Base-by-base conservation (phyloP, 30 jellyfish, hydroid and myxozoan species). In the Turritopsis dohrnii region DNA sequence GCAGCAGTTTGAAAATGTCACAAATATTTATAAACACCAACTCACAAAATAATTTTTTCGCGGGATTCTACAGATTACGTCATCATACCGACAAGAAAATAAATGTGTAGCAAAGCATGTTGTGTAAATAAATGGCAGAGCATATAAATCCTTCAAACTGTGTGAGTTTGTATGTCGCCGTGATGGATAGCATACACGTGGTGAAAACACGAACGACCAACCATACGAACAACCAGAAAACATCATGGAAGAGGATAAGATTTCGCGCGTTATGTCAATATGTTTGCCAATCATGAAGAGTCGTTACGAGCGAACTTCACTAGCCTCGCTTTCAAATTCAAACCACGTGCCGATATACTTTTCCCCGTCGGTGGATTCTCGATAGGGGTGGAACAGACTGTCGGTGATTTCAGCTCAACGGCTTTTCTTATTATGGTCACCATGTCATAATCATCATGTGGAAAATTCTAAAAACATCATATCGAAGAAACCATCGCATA, bases 361-460 rank as follows among this genome's bases (percentile, higher is more conserved):
- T 89, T 89, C 25, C 96, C 97, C 16, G 94, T 83, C 1, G 88
- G 93, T 18, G 96, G 83, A 1, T 85, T 21, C 19, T 89, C 88
- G 29, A n/a, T 18, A 53, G 27, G 41, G 20, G 84, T 13, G 28
- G 80, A 21, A 53, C 66, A 18, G 41, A 65, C 7, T 74, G 83
- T 74, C 65, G 83, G 72, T 1, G 83, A 74, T 31, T 80, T 79
- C 54, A 93, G 83, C 69, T 85, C 96, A 18, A 52, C 96, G 18
- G 96, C 98, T 71, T 85, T 86, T 24, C 95, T 52, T 1, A 93
- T 88, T 23, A 93, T 83, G n/a, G 88, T 79, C 21, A 96, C 96
- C 95, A 93, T 93, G 88, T 93, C 96, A 29, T 30, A 80, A 1
- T 88, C 95, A 71, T 93, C 98, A 29, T 88, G 87, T 75, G 98